Percentiles rank a stretch among this genome's conserved stretches.
Conservation (phyloP, 92 coral and sea anemone species). For the Pocillopora grandis region DNA sequence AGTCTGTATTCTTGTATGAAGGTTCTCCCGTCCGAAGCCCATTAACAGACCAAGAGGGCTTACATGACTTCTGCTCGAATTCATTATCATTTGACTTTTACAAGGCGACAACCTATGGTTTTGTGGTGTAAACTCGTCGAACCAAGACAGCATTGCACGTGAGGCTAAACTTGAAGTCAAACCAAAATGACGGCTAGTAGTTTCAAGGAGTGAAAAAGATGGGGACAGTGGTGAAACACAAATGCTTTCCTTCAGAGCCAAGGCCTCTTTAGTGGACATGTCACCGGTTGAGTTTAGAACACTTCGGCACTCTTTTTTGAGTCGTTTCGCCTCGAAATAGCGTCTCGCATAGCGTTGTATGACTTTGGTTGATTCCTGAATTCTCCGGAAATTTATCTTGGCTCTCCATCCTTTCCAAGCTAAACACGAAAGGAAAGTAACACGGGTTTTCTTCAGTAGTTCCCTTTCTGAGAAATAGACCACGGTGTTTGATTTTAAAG, state of each 20-base stretch:
- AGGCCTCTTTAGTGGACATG: not conserved
- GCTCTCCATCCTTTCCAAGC: constrained; percentile 58
- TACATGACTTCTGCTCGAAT: not conserved
- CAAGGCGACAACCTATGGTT: not conserved
- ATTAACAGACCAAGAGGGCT: constrained; percentile 37
- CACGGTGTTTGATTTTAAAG: no score
- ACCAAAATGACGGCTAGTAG: not conserved
- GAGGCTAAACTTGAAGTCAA: constrained; percentile 8
- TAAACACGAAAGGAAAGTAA: constrained; percentile 2
- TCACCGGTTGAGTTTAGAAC: not conserved
- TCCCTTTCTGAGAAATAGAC: no score
- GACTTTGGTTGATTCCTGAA: constrained; percentile 36
- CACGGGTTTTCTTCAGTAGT: no score
- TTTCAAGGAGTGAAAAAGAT: not conserved
- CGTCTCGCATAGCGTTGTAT: constrained; percentile 48
- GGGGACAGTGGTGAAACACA: not conserved
- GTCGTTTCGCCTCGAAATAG: constrained; percentile 17
- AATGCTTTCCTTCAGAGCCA: not conserved
- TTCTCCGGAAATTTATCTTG: constrained; percentile 30
- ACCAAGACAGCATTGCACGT: constrained; percentile 16
- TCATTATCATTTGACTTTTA: not conserved
- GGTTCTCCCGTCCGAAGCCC: not conserved
- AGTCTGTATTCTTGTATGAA: not conserved
- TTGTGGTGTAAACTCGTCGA: constrained; percentile 1
- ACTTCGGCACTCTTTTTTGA: not conserved